phyloP scores from a whole-genome alignment of 2,888 invertebrate genomes.

The Callimorpha dominula region DNA sequence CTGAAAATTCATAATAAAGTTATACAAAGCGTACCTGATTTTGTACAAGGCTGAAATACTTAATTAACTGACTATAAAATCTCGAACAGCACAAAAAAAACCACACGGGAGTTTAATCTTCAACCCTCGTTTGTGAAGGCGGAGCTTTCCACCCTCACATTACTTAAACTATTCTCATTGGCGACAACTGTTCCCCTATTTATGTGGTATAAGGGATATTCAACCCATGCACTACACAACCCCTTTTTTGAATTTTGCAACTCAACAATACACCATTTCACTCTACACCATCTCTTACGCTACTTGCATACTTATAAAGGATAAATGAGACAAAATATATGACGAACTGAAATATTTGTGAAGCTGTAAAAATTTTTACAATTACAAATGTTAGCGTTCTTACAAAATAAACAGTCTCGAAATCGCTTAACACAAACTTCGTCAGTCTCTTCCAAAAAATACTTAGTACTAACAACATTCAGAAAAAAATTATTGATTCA shows the following conservation, averaged over 20 bases:
- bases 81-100: too few relatives aligned
- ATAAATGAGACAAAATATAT: neutral
- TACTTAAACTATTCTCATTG: slow-evolving; percentile 11
- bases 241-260: neutral
- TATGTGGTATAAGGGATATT: neutral
- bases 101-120: neutral
- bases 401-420: too few relatives aligned
- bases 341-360: neutral
- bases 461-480: neutral
- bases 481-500: neutral
- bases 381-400: too few relatives aligned
- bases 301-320: neutral
- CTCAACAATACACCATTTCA: neutral
- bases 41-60: neutral
- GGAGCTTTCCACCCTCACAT: slow-evolving; percentile 8
- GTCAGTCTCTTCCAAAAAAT: neutral
- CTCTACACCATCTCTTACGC: neutral
- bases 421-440: neutral
- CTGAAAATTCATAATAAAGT: neutral
- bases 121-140: slow-evolving; percentile 5
- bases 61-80: too few relatives aligned
- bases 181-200: neutral
- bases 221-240: neutral
- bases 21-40: neutral
- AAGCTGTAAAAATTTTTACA: neutral